These are phyloP conservation scores for Heterodera schachtii DNA, from an alignment of 1,140 invertebrate species.

Conservation along the genomic window DNA sequence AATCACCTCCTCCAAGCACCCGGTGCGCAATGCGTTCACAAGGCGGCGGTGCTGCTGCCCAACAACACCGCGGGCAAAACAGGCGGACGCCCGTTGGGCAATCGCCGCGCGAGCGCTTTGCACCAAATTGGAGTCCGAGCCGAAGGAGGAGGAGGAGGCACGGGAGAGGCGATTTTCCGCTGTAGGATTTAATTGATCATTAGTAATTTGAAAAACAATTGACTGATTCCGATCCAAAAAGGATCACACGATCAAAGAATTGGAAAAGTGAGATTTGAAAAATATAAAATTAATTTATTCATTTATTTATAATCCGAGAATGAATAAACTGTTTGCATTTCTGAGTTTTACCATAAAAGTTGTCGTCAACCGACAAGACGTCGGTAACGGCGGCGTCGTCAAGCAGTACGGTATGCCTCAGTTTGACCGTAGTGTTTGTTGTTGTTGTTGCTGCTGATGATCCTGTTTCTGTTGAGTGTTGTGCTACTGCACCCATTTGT, in stretches of 20 bases:
- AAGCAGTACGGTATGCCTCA: neutral
- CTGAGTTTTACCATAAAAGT: neutral
- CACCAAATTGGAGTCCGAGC: conserved; percentile 54
- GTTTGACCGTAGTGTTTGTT: neutral
- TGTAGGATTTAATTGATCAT: no score
- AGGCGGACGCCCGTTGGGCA: conserved; percentile 6
- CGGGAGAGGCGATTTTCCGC: conserved; percentile 35
- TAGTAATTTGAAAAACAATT: no score
- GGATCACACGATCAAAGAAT: neutral
- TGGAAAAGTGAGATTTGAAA: conserved; percentile 5
- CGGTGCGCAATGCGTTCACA: neutral
- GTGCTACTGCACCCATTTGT: no score
- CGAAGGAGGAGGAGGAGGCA: conserved; percentile 46
- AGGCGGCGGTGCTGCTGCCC: neutral
- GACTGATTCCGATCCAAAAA: no score
- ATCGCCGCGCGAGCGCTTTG: conserved; percentile 11
- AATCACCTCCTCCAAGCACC: conserved; percentile 7
- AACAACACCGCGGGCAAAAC: neutral
- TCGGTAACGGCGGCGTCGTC: no score
- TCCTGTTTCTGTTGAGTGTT: no score
- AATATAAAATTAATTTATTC: conserved; percentile 7
- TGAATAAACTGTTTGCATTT: no score
- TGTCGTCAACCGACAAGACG: no score
- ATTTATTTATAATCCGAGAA: no score
- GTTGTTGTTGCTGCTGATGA: neutral